phyloP scores from a whole-genome alignment of 2,888 invertebrate species.

The Pogonocherus hispidulus region DNA sequence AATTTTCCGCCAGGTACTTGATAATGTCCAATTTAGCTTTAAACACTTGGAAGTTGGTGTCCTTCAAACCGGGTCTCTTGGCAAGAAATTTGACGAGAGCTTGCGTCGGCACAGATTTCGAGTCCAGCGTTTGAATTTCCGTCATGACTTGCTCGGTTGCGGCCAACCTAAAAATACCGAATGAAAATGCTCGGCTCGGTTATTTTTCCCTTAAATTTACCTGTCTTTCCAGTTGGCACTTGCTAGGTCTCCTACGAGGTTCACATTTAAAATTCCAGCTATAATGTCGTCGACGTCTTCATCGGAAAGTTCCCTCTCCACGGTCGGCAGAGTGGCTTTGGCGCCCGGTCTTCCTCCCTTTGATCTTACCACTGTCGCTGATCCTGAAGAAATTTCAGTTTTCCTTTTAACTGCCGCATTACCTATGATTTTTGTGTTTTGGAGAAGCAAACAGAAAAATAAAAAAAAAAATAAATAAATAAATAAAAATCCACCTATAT shows the following conservation, averaged over 20 bases:
- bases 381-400: conserved; percentile 54
- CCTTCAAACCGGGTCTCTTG: conserved; percentile 89
- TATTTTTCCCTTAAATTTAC: no score
- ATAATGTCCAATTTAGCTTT: conserved; percentile 86
- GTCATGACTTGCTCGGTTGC: conserved; percentile 81
- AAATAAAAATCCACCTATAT: no score
- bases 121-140: conserved; percentile 74
- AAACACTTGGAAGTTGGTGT: conserved; percentile 92
- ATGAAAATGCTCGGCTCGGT: no score
- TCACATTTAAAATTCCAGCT: conserved; percentile 75
- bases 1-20: conserved; percentile 83
- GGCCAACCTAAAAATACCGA: conserved; percentile 71
- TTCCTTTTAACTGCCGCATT: conserved; percentile 48
- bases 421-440: not conserved
- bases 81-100: conserved; percentile 80
- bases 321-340: conserved; percentile 55
- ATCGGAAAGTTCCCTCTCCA: conserved; percentile 78
- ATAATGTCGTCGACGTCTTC: conserved; percentile 86
- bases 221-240: conserved; percentile 89
- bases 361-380: conserved; percentile 57
- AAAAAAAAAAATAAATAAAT: conserved; percentile 31
- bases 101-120: conserved; percentile 79
- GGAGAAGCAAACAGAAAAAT: conserved; percentile 1
- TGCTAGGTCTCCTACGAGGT: conserved; percentile 76
- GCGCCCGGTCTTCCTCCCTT: conserved; percentile 52